A percentile compares a stretch with the other conserved stretches of the same genome.
Evolutionary conservation across 2,113 vertebrate species (phyloP).

Genomic region (Raja brachyura): DNA sequence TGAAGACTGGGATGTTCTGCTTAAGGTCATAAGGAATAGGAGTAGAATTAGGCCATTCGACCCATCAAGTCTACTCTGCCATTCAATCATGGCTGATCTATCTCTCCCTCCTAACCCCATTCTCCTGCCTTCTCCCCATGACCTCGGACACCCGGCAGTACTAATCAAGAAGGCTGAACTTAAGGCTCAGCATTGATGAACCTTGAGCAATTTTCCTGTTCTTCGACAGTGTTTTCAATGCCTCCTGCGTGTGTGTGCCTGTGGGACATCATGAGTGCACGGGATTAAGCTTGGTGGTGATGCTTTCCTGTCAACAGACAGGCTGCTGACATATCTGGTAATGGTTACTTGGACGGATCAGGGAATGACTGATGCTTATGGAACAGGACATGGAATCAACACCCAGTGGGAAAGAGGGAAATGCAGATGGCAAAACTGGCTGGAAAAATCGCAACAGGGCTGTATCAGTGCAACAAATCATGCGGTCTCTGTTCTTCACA

Average conservation of each 20-base stretch:
- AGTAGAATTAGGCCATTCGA: too few species aligned
- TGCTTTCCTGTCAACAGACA: not conserved
- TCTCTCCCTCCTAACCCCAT: too few species aligned
- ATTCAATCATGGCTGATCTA: too few species aligned
- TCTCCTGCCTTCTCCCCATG: too few species aligned
- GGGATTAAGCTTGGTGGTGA: not conserved
- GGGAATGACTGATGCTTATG: too few species aligned
- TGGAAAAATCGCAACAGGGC: not conserved
- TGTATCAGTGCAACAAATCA: not conserved
- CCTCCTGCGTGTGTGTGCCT: too few species aligned
- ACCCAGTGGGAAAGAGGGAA: not conserved
- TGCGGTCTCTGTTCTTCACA: not conserved
- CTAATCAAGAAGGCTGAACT: too few species aligned
- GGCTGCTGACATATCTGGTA: not conserved
- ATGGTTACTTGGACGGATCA: not conserved
- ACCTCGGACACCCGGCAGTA: too few species aligned
- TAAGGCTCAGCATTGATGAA: not conserved
- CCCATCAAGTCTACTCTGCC: too few species aligned
- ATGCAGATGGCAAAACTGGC: not conserved
- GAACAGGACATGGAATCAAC: not conserved
- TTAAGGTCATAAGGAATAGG: too few species aligned
- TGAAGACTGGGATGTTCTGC: not conserved
- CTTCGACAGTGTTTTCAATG: not conserved
- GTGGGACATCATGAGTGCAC: not conserved
- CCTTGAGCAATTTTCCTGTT: not conserved